Percentiles rank a stretch among this genome's conserved stretches.
These are phyloP conservation scores for Typhlichthys subterraneus DNA, from an alignment of 2,797 vertebrate genomes.

Conservation along the genomic window DNA sequence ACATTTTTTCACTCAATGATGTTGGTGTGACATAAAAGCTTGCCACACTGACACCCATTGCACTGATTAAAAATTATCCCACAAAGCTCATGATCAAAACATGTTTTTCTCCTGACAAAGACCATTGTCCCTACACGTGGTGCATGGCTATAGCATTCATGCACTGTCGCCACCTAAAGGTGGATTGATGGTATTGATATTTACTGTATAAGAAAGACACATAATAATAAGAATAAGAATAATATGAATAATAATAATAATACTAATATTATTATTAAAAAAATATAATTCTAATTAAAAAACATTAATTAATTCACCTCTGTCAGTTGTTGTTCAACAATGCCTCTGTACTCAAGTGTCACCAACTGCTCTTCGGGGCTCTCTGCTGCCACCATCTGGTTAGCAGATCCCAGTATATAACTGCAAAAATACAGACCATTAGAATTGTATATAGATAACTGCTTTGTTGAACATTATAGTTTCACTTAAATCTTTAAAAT, in stretches of 20 bases:
- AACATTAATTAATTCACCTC: conserved; percentile 74
- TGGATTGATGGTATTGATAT: neutral
- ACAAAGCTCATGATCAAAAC: conserved; percentile 55
- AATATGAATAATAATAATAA: too few species aligned
- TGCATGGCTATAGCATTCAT: conserved; percentile 15
- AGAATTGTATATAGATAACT: neutral
- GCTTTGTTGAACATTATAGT: neutral
- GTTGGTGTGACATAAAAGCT: conserved; percentile 8
- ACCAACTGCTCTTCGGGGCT: conserved; percentile 77
- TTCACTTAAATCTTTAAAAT: neutral
- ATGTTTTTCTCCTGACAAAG: conserved; percentile 68
- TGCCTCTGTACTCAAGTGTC: conserved; percentile 81
- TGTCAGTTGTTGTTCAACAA: conserved; percentile 79
- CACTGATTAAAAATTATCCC: conserved; percentile 28
- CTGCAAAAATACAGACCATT: conserved; percentile 63
- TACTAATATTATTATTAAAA: too few species aligned
- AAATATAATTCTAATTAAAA: too few species aligned
- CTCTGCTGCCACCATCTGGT: conserved; percentile 73
- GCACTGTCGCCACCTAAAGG: conserved; percentile 59
- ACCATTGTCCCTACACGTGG: conserved; percentile 33
- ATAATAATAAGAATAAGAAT: too few species aligned
- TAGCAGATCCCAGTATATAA: conserved; percentile 83
- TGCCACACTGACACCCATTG: neutral
- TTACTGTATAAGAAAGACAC: too few species aligned
- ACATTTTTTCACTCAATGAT: neutral